A percentile compares a stretch with the other conserved stretches of the same genome.
Conservation (phyloP, 2,888 invertebrate species). For the Chymomyza amoena region DNA sequence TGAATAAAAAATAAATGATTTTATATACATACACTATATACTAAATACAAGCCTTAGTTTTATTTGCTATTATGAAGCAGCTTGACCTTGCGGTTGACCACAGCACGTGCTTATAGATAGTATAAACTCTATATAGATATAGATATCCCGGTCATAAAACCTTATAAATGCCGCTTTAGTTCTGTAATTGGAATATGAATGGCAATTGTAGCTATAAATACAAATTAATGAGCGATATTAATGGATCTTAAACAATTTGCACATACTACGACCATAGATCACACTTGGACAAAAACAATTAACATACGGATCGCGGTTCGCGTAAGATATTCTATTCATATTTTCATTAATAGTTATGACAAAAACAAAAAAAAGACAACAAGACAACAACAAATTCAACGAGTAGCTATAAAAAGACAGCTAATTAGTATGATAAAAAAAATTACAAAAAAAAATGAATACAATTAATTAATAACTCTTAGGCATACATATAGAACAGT, state of each 20-base stretch:
- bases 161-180: conserved; percentile 11
- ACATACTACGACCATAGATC: conserved; percentile 3
- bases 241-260: conserved; percentile 41
- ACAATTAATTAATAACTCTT: neutral
- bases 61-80: neutral
- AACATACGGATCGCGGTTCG: neutral
- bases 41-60: conserved; percentile 16
- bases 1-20: conserved; percentile 20
- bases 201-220: conserved; percentile 39
- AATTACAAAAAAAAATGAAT: conserved; percentile 10
- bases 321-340: neutral
- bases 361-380: neutral
- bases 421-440: conserved; percentile 19
- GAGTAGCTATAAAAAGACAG: conserved; percentile 5
- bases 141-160: neutral
- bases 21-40: conserved; percentile 28
- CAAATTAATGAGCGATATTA: conserved; percentile 47
- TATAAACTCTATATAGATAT: neutral
- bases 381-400: neutral
- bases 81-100: conserved; percentile 20
- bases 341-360: neutral
- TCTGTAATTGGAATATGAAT: conserved; percentile 36
- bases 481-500: neutral
- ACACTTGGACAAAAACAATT: conserved; percentile 13
- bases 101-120: conserved; percentile 24